Evolutionary conservation across 2,113 vertebrate species (phyloP), one percentile per base, ranked within the genome.

Genomic region (Lasiurus cinereus): DNA sequence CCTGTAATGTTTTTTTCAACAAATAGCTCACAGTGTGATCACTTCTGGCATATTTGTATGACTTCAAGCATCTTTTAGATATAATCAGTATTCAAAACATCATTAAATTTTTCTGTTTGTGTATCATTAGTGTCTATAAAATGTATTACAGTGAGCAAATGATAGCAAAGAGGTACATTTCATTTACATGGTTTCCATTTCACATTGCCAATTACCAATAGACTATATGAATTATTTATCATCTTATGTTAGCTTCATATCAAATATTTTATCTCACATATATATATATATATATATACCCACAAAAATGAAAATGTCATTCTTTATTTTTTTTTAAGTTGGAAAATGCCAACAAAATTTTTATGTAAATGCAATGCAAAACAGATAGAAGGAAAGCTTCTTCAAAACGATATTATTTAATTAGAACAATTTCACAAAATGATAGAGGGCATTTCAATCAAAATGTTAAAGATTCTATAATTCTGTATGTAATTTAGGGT

Each of bases 1-100:
- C 90, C 76, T 96, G 19, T 94, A 95, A 97, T 98, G 93, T 96
- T 97, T 96, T 96, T 97, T 97, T 98, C 94, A 97, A 97, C 70
- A 97, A 96, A 87, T 64, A 96, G 59, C 93, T 94, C 77, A 70
- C 52, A 33, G 74, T 93, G 88, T 87, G 83, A 96, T 97, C 85
- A 94, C 46, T 94, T 95, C 52, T 95, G 46, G 69, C 72, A 56
- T 85, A 94, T 96, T 54, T 93, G 82, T 87, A 64, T 77, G 79
- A 84, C 54, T 88, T 94, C 76, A 96, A 96, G 76, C 36, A 96
- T 96, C 78, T 91, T 95, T 95, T 91, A 95, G 66, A 39, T 90
- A 54, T 82, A 89, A 94, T 94, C 74, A 94, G 31, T 46, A 82
- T 87, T 93, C 88, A 95, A 95, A 98, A 89, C 43, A 97, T 94